Base-by-base conservation (phyloP, 37 sponge, comb jelly and placozoan species). In the Beroe forskalii region DNA sequence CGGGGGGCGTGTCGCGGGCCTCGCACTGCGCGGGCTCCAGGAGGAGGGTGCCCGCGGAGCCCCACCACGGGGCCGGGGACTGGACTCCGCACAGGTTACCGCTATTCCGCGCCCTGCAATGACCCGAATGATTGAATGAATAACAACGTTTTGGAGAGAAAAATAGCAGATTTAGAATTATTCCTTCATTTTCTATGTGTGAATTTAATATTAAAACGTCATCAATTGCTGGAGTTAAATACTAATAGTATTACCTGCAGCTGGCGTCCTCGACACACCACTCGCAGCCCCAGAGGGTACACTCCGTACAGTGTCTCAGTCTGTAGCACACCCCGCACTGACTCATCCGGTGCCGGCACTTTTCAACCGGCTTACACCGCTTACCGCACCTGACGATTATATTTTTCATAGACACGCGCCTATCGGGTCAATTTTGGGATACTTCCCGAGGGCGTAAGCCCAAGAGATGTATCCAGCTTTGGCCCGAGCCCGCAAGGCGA, bases 261-360 rank as follows among this genome's bases (percentile, higher is more conserved):
- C 12, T 48, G 6, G 55, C 55, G 12, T 48, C 25, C 66, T 64
- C 25, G 24, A 64, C 66, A 28, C 31, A 80, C 86, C 86, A 80
- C 25, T 80, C 86, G 42, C 86, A 80, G 1, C 86, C 86, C 37
- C 24, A 32, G 9, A 44, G 31, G 4, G 30, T 37, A 27, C 86
- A 80, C 30, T 12, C 25, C 12, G 86, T 43, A 23, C 86, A 80
- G 40, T 24, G 43, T 43, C 25, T 40, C n/a, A 80, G 55, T 1
- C 55, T 3, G 55, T 80, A 80, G 20, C 86, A 80, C 25, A 80
- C 55, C 14, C 86, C 42, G 55, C 86, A 80, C 86, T 43, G 86
- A n/a, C 35, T 43, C 25, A 40, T 41, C 55, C 35, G 44, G 25
- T 44, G 27, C 28, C 55, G 44, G 30, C 86, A 80, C 28, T 38